Percentiles rank a stretch among this genome's conserved stretches.
phyloP scores from a whole-genome alignment of 2,113 vertebrate species.

The Neodontobutis hainanensis region DNA sequence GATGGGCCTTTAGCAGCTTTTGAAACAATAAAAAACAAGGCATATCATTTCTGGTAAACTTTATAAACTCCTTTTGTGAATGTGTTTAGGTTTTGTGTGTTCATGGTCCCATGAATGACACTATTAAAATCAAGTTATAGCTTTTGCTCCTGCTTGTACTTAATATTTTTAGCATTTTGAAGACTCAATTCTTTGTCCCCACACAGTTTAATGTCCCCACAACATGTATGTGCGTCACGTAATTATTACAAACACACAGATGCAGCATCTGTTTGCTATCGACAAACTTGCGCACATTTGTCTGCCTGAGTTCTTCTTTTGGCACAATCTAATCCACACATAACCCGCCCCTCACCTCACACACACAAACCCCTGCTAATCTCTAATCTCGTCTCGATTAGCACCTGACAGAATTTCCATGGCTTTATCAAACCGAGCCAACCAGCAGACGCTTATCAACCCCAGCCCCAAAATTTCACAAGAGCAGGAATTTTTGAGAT shows the following conservation, averaged over 20 bases:
- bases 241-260: conserved; percentile 28
- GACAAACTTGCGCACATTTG: conserved; percentile 32
- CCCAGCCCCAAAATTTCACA: conserved; percentile 79
- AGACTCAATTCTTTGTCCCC: no score
- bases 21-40: neutral
- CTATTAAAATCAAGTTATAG: no score
- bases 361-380: conserved; percentile 61
- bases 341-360: conserved; percentile 38
- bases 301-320: conserved; percentile 43
- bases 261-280: conserved; percentile 36
- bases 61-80: no score
- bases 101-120: no score
- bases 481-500: conserved; percentile 82
- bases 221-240: conserved; percentile 6
- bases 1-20: neutral
- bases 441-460: conserved; percentile 79
- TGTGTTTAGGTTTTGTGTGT: no score
- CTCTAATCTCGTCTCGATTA: conserved; percentile 84
- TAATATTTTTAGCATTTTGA: no score
- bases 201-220: conserved; percentile 39
- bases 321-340: conserved; percentile 39
- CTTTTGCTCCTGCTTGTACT: no score
- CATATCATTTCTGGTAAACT: no score
- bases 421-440: conserved; percentile 81
- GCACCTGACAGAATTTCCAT: conserved; percentile 86